Evolutionary conservation across 2,888 invertebrate genomes (phyloP), one percentile per base, ranked within the genome.

Genomic region (Tanytarsus gracilentus): DNA sequence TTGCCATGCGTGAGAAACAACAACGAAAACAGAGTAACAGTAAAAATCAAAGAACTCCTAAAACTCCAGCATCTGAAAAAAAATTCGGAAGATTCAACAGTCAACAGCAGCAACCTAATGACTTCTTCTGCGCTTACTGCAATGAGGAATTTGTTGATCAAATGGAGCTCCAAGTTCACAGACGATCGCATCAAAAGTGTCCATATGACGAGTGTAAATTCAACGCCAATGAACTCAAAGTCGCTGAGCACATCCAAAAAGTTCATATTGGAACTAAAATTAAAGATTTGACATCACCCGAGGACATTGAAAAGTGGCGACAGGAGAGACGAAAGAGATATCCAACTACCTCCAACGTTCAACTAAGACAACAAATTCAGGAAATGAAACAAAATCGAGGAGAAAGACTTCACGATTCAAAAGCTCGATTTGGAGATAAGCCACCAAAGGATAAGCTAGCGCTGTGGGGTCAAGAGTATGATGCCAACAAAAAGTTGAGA

Each of bases 281-380:
- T 63, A 81, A 83, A 65, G 83, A 84, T 65, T 68, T 86, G 5
- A 81, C 84, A 63, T 84, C 86, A 4, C 84, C 86, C 0, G 90
- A 91, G 70, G 91, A 92, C 64, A 84, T 93, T 62, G 76, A 82
- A 29, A 87, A 86, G 70, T 96, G 94, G 93, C 79, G 83, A 64
- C 81, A 79, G 55, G 92, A 94, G 67, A 77, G 96, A 52, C 86
- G 83, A 70, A 85, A 78, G 74, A 84, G 81, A 66, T 91, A 81
- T 72, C 91, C 91, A 0, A 88, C 88, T 0, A 77, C 78, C 65
- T 77, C 74, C 23, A 90, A 86, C 69, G 77, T 85, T 26, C 80
- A 81, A 62, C 79, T 80, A 64, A 78, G 81, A 67, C 78, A 79
- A 64, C 79, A 82, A 33, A 79, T 80, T 63, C 74, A 77, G 29